Conservation (phyloP, 2,888 invertebrate genomes). For the Mycalesis mineus region DNA sequence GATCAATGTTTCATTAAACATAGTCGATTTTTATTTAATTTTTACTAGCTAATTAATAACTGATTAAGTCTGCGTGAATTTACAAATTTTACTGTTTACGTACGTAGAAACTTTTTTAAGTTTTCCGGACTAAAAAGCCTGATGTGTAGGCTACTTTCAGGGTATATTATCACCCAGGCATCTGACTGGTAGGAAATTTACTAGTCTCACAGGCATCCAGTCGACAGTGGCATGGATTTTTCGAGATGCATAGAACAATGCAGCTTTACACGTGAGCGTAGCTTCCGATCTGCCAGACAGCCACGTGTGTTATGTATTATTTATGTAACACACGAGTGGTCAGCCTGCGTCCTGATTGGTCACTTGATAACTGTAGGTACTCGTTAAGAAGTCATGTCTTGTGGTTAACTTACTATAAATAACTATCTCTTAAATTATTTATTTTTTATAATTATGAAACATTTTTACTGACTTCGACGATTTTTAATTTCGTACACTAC, state of each 20-base stretch:
- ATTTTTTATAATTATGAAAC: no score
- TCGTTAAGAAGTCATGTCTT: background rate
- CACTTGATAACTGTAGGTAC: background rate
- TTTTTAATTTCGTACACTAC: background rate
- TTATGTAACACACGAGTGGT: slow-evolving; percentile 19
- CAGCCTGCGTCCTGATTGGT: slow-evolving; percentile 5
- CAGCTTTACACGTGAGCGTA: slow-evolving; percentile 51
- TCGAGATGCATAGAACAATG: slow-evolving; percentile 43
- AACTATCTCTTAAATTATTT: no score
- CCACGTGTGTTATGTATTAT: slow-evolving; percentile 24
- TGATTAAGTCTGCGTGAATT: no score
- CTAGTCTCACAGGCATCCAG: slow-evolving; percentile 61
- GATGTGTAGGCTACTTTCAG: no score
- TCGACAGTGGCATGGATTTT: slow-evolving; percentile 53
- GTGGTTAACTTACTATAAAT: slow-evolving; percentile 4
- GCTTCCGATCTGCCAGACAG: slow-evolving; percentile 53
- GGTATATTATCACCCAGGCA: no score
- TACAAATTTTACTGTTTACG: no score
- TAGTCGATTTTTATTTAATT: no score
- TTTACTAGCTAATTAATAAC: no score
- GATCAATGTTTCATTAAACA: no score
- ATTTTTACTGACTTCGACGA: background rate
- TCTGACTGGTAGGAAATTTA: slow-evolving; percentile 18
- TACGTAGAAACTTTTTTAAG: no score
- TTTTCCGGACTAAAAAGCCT: no score